Evolutionary conservation across 30 jellyfish, hydroid and myxozoan genomes (phyloP).

Genomic region (Chironex yamaguchii): DNA sequence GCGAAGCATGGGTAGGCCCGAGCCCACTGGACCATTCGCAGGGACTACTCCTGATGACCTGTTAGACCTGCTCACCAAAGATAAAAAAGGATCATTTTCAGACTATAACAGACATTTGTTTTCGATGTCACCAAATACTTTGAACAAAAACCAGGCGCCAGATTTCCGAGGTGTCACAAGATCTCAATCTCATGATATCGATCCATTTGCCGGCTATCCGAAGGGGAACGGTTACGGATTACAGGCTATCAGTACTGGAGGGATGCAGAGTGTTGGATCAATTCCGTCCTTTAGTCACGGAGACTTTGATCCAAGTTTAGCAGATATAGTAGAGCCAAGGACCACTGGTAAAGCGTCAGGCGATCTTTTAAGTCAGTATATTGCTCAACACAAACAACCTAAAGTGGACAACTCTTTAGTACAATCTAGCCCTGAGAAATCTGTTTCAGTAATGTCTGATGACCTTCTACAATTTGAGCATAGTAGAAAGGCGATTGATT

Average conservation of each 20-base stretch:
- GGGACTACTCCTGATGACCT: constrained; percentile 94
- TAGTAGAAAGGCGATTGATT: constrained; percentile 88
- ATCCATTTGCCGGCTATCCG: background rate
- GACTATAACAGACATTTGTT: constrained; percentile 33
- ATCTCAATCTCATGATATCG: background rate
- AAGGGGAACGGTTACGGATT: constrained; percentile 40
- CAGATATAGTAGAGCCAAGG: constrained; percentile 76
- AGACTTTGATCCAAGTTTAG: constrained; percentile 94
- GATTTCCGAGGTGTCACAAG: background rate
- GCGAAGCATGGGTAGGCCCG: constrained; percentile 9
- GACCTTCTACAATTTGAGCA: constrained; percentile 79
- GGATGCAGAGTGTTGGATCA: constrained; percentile 68
- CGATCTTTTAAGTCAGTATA: background rate
- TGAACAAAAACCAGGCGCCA: constrained; percentile 40
- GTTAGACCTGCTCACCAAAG: constrained; percentile 84
- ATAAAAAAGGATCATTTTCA: constrained; percentile 57
- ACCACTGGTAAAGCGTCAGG: background rate
- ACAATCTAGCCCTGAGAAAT: background rate
- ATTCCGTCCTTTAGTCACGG: constrained; percentile 26
- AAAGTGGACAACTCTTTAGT: constrained; percentile 1
- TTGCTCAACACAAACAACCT: constrained; percentile 12
- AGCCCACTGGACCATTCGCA: constrained; percentile 42
- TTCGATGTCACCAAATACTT: constrained; percentile 44
- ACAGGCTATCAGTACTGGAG: constrained; percentile 59
- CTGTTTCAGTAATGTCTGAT: constrained; percentile 87